Evolutionary conservation across 2,113 vertebrate species (phyloP).

Genomic region (Anthoscopus minutus): DNA sequence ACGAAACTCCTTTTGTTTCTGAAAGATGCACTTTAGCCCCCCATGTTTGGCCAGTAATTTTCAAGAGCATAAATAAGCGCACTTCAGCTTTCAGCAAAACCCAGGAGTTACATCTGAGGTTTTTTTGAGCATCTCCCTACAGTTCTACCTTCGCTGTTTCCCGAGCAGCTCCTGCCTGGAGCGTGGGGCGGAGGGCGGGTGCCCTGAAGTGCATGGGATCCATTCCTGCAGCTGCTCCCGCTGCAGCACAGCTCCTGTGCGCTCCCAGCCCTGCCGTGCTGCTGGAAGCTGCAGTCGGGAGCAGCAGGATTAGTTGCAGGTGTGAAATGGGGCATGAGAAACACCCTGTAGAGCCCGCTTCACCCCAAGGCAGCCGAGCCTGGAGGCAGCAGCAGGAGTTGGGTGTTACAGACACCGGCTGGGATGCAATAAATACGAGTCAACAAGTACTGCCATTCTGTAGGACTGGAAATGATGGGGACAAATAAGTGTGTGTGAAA

Average conservation of each 20-base stretch:
- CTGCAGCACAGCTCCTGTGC: too few relatives aligned
- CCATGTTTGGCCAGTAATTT: neutral
- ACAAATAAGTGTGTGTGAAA: neutral
- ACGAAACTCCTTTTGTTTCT: neutral
- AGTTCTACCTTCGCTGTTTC: neutral
- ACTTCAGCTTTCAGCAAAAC: neutral
- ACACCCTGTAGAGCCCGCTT: neutral
- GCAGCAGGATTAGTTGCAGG: too few relatives aligned
- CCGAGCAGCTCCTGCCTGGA: neutral
- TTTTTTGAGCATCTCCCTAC: neutral
- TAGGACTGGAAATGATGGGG: neutral
- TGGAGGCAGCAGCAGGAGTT: neutral
- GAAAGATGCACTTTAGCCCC: neutral
- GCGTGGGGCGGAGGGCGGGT: neutral
- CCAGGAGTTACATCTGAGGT: neutral
- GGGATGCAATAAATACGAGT: neutral
- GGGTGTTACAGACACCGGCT: neutral
- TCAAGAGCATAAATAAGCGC: neutral
- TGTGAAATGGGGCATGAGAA: neutral
- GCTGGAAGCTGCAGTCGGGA: too few relatives aligned
- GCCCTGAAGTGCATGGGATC: too few relatives aligned
- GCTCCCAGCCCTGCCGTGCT: too few relatives aligned
- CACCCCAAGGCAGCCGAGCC: neutral
- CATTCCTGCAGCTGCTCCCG: too few relatives aligned
- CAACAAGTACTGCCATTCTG: neutral